These are phyloP conservation scores for Microctonus aethiopoides DNA, from an alignment of 2,888 invertebrate species.

Conservation along the genomic window DNA sequence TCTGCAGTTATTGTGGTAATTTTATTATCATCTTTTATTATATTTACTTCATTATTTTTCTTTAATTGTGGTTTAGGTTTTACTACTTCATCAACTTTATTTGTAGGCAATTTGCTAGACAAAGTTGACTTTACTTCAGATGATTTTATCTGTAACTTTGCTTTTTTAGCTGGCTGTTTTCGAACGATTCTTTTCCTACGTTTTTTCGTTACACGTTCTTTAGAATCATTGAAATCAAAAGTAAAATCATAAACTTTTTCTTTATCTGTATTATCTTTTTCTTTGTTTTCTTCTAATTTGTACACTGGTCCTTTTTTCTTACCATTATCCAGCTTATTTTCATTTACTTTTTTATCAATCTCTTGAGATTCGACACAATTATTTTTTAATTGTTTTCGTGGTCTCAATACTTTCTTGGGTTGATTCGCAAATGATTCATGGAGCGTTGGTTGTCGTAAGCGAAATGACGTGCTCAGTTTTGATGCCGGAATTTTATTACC, in stretches of 20 bases:
- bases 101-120: neutral
- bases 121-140: neutral
- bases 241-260: constrained; percentile 49
- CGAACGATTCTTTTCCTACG: constrained; percentile 30
- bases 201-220: constrained; percentile 41
- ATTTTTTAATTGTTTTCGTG: constrained; percentile 31
- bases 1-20: neutral
- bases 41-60: neutral
- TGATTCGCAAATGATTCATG: constrained; percentile 47
- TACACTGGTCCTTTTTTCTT: constrained; percentile 44
- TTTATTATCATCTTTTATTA: neutral
- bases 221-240: constrained; percentile 46
- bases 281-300: constrained; percentile 30
- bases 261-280: constrained; percentile 29
- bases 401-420: constrained; percentile 32
- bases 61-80: neutral
- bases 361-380: constrained; percentile 36
- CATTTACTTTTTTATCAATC: neutral
- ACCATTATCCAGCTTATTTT: neutral
- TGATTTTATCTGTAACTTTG: neutral
- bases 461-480: constrained; percentile 31
- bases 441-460: constrained; percentile 38
- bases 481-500: neutral
- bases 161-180: constrained; percentile 14
- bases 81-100: neutral